Base-by-base conservation (phyloP, 2,888 invertebrate genomes). In the Laspeyria flexula region DNA sequence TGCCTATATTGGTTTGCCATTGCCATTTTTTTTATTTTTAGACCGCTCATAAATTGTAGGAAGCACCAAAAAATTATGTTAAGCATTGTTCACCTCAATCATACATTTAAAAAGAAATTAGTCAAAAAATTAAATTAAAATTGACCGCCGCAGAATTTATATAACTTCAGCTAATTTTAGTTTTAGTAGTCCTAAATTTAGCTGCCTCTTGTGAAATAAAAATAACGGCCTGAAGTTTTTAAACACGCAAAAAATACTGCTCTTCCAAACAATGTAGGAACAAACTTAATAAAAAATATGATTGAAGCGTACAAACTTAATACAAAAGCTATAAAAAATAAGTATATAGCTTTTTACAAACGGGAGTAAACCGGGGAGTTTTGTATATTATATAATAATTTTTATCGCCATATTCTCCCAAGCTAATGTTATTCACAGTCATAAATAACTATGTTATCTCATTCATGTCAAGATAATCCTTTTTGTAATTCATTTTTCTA, bases 361-460 rank as follows among this genome's bases (percentile, higher is more conserved):
- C n/a, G 16, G 16, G 10, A 9, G 1, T 2, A 18, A 34, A 7
- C 13, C 18, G 10, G n/a, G 10, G 7, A 4, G 10, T 33, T 39
- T 37, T 16, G 10, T 5, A 3, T 6, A 31, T 43, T 42, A 2
- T 11, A 31, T 7, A 37, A 35, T 43, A 12, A 18, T 29, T 30
- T 41, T 46, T 34, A 40, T 46, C 1, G 12, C 18, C 29, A 21
- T 21, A 34, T 39, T 46, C 21, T 33, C 13, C 4, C 27, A 4
- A 39, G 16, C 13, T 34, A 33, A 31, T 11, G 30, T 11, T 11
- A 34, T 40, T 40, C 15, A 33, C n/a, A 18, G 12, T 16, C 39
- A 46, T 27, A 18, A 40, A 34, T 40, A 7, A 21, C 34, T 33
- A 10, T 45, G 25, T 23, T 34, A 34, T 23, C 18, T 40, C 21